Base-by-base conservation (phyloP, 2,797 vertebrate species). In the Pipistrellus pipistrellus region DNA sequence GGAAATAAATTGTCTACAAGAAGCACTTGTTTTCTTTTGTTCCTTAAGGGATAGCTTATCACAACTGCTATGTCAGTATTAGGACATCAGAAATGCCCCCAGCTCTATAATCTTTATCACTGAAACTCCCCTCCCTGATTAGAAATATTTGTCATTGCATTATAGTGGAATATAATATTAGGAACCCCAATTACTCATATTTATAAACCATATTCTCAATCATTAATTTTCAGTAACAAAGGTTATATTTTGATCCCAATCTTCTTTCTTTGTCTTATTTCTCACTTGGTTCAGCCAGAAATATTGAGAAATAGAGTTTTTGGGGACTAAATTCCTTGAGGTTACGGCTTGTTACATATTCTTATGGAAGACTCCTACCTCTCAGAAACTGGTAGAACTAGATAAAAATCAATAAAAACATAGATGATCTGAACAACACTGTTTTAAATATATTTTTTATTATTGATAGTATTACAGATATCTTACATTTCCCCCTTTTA, bases 371-470 rank as follows among this genome's bases (percentile, higher is more conserved):
- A 53, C 35, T 90, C 23, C 23, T 80, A 46, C n/a, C 55, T 66
- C 38, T 89, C 51, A 83, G 69, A 32, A 89, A 57, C 64, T 46
- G 6, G 35, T 59, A 69, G 5, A 72, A 38, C 27, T 27, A 76
- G 17, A 62, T 86, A 83, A 55, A 85, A 87, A 87, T 77, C 8
- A 78, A 53, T 71, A 62, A 72, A 95, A 83, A 78, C 7, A 66
- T 15, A 71, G 21, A 87, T 76, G 25, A 72, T 57, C 25, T 78
- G 27, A 83, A 77, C 1, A 55, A 77, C 57, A 59, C 57, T 30
- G 27, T 59, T 59, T 30, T 5, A 59, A 59, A 27, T 64, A 64
- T 64, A 30, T 62, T 62, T 27, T 64, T 64, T 64, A 64, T 64
- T 64, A 15, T 64, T n/a, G 30, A 27, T 59, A 59, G 57, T 59